phyloP scores from a whole-genome alignment of 2,797 vertebrate genomes.

The Eidolon dupreanum region DNA sequence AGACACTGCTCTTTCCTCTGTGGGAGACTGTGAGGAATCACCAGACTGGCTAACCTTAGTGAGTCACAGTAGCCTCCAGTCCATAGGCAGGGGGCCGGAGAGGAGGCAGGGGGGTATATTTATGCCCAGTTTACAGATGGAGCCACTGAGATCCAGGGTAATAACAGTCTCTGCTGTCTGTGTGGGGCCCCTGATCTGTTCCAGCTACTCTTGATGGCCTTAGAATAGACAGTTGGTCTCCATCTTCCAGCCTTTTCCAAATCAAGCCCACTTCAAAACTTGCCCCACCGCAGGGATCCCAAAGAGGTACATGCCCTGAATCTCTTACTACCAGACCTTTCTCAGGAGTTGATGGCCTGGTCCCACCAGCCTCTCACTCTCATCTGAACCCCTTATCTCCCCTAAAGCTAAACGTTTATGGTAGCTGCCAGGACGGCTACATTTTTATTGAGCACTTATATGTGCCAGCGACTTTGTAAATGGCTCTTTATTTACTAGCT shows the following conservation, averaged over 20 bases:
- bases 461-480: neutral
- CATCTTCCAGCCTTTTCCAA: neutral
- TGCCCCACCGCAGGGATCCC: neutral
- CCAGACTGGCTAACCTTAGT: neutral
- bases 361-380: neutral
- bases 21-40: neutral
- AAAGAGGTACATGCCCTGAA: rapidly evolving
- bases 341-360: rapidly evolving
- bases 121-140: neutral
- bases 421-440: neutral
- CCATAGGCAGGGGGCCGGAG: neutral
- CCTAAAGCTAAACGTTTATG: neutral
- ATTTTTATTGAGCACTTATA: neutral
- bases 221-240: neutral
- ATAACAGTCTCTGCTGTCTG: neutral
- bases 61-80: rapidly evolving
- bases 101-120: neutral
- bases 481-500: neutral
- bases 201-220: neutral
- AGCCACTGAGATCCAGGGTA: neutral
- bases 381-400: neutral
- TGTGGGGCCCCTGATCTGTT: neutral
- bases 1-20: neutral
- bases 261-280: neutral
- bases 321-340: neutral